Base-by-base conservation (phyloP, 2,113 vertebrate genomes). In the Polyodon spathula region DNA sequence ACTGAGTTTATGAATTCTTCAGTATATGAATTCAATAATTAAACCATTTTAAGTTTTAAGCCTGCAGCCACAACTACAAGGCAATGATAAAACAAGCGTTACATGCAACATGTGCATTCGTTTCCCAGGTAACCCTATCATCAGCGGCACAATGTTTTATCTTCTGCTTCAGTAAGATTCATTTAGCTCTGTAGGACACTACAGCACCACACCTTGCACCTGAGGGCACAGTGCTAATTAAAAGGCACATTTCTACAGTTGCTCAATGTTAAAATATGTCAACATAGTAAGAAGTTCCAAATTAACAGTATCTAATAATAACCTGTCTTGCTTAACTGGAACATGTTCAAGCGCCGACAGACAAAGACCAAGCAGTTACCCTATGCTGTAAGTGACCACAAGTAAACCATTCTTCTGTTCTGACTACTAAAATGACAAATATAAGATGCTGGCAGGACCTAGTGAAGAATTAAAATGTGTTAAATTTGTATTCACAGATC, bases 91-190 rank as follows among this genome's bases (percentile, higher is more conserved):
- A 70, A 73, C 73, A 78, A 3, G 27, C 1, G 27, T 27, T 1
- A 3, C 27, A 27, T 3, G 3, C 71, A 68, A 62, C 70, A 64
- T 43, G 63, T 60, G 69, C 68, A 64, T 73, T 68, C 67, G 82
- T 82, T 76, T 78, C 80, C 80, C 65, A 61, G 73, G 78, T 76
- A 68, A 71, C 63, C 27, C 37, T 54, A 40, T 16, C 16, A 6
- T 14, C 15, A 42, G 54, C 52, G 48, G 54, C 53, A 38, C n/a
- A 56, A 63, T 44, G 5, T 6, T 10, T 8, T n/a, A 2, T 50
- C 48, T 6, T 50, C 48, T 50, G 12, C 9, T 10, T 50, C 12
- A 14, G 5, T 6, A 50, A 50, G 48, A 6, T 14, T n/a, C 48
- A 2, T 2, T 50, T 50, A 11, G 5, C 5, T 14, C 48, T n/a